Evolutionary conservation across 2,113 vertebrate genomes (phyloP), one percentile per base, ranked within the genome.

Genomic region (Coracopsis vasa): DNA sequence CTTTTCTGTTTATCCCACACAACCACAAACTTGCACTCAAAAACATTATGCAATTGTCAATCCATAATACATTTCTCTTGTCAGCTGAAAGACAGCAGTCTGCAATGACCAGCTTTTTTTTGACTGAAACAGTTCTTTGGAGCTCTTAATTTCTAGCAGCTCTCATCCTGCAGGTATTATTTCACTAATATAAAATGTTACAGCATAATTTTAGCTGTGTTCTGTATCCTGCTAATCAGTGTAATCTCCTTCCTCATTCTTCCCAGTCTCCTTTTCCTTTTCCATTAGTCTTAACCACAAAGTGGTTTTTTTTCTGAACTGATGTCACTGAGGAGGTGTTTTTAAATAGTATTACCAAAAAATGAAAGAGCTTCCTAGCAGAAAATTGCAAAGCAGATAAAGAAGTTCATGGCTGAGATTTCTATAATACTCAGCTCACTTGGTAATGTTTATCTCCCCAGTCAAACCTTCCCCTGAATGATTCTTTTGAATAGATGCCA

Each of bases 181-280:
- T 88, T 72, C 54, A 90, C 56, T 69, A 44, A 41, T 80, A 58
- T 74, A 86, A 92, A 88, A 91, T 54, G 33, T 51, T 78, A 18
- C 64, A 91, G 51, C 53, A 77, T 93, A n/a, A 87, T 90, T 95
- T 93, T 81, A 80, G 41, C 87, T 80, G 62, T 2, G 6, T 42
- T 94, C 80, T 95, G 44, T 81, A 54, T 44, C 67, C 80, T 92
- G 23, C 72, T 91, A 90, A 94, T 95, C 96, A 90, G 14, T 86
- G 80, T 75, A 93, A 61, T 80, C 83, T 50, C 39, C 45, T 75
- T 64, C 51, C 29, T 86, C n/a, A 3, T 74, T 78, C 75, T 66
- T 80, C 71, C 41, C 65, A 39, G 0, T 37, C 41, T 56, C 25
- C 21, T 82, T 91, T 81, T 19, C 19, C 37, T 82, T 87, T 91